Conservation (phyloP, 1,140 invertebrate genomes). For the Vanessa atalanta region DNA sequence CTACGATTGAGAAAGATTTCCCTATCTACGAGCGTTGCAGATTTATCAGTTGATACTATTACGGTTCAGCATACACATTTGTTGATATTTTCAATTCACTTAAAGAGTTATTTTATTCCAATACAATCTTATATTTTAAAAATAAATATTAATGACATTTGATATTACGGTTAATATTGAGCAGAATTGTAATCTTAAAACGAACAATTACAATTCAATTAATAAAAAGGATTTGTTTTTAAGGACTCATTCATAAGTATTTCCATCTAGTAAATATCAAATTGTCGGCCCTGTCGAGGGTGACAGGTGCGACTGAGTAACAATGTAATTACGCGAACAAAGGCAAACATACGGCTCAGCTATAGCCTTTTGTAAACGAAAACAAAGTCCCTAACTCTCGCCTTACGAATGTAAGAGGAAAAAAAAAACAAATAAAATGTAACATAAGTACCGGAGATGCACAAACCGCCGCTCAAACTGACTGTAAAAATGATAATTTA, state of each 20-base stretch:
- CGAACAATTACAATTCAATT: no score
- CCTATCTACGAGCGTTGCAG: no score
- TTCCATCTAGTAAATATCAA: constrained; percentile 18
- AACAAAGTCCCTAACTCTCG: constrained; percentile 35
- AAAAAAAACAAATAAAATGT: constrained; percentile 13
- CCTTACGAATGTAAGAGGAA: constrained; percentile 22
- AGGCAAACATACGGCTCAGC: constrained; percentile 48
- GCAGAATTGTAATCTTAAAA: no score
- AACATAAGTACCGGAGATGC: not conserved
- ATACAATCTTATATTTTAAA: no score
- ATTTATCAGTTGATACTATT: no score
- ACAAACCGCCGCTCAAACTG: not conserved
- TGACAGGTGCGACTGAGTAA: constrained; percentile 37
- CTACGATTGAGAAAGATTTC: no score
- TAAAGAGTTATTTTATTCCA: no score
- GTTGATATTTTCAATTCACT: no score
- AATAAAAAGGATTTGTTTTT: not conserved
- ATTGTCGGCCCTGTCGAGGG: constrained; percentile 23
- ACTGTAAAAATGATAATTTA: constrained; percentile 22
- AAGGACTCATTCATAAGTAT: constrained; percentile 7
- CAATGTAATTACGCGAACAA: constrained; percentile 44
- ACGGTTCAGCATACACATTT: no score
- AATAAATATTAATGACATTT: no score
- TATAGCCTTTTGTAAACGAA: constrained; percentile 36
- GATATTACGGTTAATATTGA: no score